Conservation (phyloP, 2,888 invertebrate species). For the Cryptophagus acutangulus region DNA sequence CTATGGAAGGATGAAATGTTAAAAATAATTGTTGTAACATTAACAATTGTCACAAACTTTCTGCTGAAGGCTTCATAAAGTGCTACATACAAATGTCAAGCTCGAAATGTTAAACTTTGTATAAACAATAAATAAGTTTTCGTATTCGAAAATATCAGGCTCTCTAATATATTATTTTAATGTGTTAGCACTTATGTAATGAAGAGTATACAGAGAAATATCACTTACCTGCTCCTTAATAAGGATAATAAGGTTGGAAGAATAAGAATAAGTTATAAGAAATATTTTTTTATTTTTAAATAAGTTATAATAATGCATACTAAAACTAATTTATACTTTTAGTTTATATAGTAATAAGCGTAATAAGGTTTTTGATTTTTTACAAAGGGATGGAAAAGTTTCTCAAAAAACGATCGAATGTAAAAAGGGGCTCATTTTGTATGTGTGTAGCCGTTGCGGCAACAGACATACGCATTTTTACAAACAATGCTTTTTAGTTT, state of each 20-base stretch:
- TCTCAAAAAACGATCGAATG: constrained; percentile 21
- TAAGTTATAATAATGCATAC: constrained; percentile 36
- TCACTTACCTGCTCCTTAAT: no score
- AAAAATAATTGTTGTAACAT: no score
- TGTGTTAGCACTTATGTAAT: no score
- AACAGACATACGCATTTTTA: constrained; percentile 23
- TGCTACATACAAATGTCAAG: no score
- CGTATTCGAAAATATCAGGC: no score
- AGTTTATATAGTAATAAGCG: constrained; percentile 42
- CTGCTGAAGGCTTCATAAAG: no score
- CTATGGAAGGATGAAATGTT: no score
- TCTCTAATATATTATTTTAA: no score
- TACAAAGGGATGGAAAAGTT: constrained; percentile 27
- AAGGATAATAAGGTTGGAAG: constrained; percentile 7
- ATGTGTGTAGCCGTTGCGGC: constrained; percentile 22
- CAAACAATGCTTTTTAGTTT: constrained; percentile 21
- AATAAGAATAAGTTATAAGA: constrained; percentile 33
- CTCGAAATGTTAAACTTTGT: no score
- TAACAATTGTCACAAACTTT: no score
- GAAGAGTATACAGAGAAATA: no score
- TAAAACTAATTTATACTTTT: constrained; percentile 36
- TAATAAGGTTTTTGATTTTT: constrained; percentile 39
- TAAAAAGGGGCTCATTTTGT: constrained; percentile 33
- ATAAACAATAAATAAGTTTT: no score
- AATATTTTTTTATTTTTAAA: constrained; percentile 45